Evolutionary conservation across 2,797 vertebrate genomes (phyloP).

Genomic region (Sylvia borin): DNA sequence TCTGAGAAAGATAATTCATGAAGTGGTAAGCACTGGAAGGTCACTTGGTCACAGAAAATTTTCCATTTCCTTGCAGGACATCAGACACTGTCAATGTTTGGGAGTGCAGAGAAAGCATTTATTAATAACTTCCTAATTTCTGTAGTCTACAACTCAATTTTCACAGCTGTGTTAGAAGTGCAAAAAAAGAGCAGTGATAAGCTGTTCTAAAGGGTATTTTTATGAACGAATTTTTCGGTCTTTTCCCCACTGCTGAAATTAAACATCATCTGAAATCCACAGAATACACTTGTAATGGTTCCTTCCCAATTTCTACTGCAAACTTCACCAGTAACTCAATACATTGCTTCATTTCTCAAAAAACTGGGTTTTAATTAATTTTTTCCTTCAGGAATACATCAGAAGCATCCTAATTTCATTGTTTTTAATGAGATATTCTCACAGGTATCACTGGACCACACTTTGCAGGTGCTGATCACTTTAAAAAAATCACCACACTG

Average conservation of each 20-base stretch:
- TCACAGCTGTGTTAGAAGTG: not conserved
- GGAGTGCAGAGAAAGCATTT: not conserved
- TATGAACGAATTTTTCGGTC: not conserved
- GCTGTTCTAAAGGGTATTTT: not conserved
- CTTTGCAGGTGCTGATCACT: not conserved
- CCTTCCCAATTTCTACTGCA: not conserved
- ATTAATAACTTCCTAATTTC: not conserved
- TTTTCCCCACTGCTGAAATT: not conserved
- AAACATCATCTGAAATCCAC: not conserved
- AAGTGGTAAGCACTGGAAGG: not conserved
- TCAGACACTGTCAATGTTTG: not conserved
- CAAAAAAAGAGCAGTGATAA: not conserved
- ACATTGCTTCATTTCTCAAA: not conserved
- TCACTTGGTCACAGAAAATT: not conserved
- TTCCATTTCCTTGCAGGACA: not conserved
- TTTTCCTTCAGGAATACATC: not conserved
- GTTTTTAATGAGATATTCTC: not conserved
- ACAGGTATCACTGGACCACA: not conserved
- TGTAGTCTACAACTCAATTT: not conserved
- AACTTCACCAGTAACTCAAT: not conserved
- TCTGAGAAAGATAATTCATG: not conserved
- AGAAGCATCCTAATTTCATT: not conserved
- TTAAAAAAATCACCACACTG: not conserved
- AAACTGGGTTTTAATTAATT: not conserved
- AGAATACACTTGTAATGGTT: not conserved